Evolutionary conservation across 1,140 invertebrate species (phyloP).

Genomic region (Sweltsa coloradensis): DNA sequence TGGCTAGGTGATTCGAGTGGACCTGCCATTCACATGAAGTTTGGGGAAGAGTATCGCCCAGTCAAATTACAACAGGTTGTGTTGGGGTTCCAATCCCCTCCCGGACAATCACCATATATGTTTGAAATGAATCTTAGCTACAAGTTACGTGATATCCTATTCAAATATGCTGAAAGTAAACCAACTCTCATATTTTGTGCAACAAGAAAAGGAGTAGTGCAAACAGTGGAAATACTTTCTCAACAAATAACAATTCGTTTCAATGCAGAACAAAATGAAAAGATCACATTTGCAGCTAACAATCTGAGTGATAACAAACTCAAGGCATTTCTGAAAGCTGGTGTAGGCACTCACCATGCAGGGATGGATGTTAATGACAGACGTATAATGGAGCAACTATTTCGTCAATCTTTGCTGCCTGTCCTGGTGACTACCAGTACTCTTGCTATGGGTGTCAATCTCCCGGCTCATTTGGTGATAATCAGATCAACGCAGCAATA

Average conservation of each 20-base stretch:
- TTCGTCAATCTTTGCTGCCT: slow-evolving; percentile 45
- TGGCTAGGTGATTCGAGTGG: slow-evolving; percentile 43
- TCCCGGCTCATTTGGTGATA: slow-evolving; percentile 70
- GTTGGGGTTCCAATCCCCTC: slow-evolving; percentile 45
- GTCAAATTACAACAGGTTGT: slow-evolving; percentile 61
- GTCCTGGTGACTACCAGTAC: slow-evolving; percentile 59
- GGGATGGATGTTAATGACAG: slow-evolving; percentile 53
- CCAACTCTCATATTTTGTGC: slow-evolving; percentile 68
- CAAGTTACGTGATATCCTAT: slow-evolving; percentile 52
- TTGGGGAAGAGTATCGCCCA: slow-evolving; percentile 51
- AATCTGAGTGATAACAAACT: slow-evolving; percentile 45
- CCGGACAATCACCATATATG: slow-evolving; percentile 44
- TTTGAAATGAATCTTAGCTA: slow-evolving; percentile 69
- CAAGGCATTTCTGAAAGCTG: slow-evolving; percentile 41
- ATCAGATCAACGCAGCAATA: slow-evolving; percentile 70
- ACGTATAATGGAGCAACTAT: slow-evolving; percentile 35
- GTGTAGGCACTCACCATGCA: slow-evolving; percentile 67
- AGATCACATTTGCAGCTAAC: slow-evolving; percentile 34
- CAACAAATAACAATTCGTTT: slow-evolving; percentile 43
- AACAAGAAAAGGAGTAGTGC: slow-evolving; percentile 56
- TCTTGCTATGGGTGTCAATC: slow-evolving; percentile 68
- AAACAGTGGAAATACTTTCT: slow-evolving; percentile 48
- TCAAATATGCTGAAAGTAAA: slow-evolving; percentile 55
- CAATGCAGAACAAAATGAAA: slow-evolving; percentile 36
- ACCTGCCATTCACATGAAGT: slow-evolving; percentile 7